Base-by-base conservation (phyloP, 2,113 vertebrate species). In the Marmota monax region DNA sequence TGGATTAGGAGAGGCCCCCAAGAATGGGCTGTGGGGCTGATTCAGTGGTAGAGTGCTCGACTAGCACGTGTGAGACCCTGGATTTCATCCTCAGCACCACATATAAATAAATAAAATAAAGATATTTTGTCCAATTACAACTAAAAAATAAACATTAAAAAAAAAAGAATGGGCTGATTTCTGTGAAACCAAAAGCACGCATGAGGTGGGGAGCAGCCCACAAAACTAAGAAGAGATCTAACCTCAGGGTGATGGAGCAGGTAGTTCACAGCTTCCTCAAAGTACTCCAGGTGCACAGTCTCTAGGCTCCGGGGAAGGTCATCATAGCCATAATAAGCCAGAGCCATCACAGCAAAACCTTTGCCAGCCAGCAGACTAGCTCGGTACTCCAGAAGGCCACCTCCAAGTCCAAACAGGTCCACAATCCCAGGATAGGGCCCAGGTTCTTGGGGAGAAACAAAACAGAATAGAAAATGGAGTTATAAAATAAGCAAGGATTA, bases 351-450 rank as follows among this genome's bases (percentile, higher is more conserved):
- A 69, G 98, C 99, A 97, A 99, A 99, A 29, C 99, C 99, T 10
- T 98, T 95, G 90, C 97, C 99, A 86, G 99, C 99, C 96, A 99
- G 96, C 72, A 99, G 98, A 97, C 99, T 99, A 67, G 99, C 99
- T 95, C 99, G 98, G 58, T 99, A 98, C 96, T 99, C 99, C 69
- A 96, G 96, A 17, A 99, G 98, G 42, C 98, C 98, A 93, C 99
- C 99, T 93, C 99, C 99, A 56, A 97, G 69, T 79, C 98, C 98
- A 72, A 98, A 98, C 92, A 99, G 37, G 94, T 99, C 99, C 92
- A 99, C 70, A 95, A 99, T 97, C 67, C 99, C 99, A 0, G 99
- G 99, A 96, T 99, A 99, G 9, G 98, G 99, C 8, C 99, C 99
- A 0, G 97, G 89, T 95, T 98, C 99, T 99, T 84, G 72, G 67